A percentile compares a stretch with the other conserved stretches of the same genome.
phyloP scores from a whole-genome alignment of 37 sponge, comb jelly and placozoan genomes.

The Mnemiopsis leidyi region DNA sequence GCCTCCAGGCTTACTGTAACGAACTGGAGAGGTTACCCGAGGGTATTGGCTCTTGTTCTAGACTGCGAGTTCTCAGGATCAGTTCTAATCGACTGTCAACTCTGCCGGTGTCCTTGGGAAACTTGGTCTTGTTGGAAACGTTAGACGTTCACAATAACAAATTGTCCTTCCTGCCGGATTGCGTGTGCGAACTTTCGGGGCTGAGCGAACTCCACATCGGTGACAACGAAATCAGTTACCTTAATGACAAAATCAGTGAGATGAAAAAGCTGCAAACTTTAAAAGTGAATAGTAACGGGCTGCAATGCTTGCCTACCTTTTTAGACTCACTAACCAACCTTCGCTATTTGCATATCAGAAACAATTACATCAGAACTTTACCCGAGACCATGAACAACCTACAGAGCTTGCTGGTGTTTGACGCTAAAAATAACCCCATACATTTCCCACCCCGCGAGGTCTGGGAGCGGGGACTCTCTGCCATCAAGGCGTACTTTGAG shows the following conservation, averaged over 20 bases:
- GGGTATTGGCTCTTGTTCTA: slow-evolving; percentile 16
- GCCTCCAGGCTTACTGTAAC: slow-evolving; percentile 65
- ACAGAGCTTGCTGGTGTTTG: slow-evolving; percentile 34
- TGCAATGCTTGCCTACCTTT: slow-evolving; percentile 47
- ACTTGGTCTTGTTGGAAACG: slow-evolving; percentile 28
- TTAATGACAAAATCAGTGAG: slow-evolving; percentile 24
- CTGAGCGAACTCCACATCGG: slow-evolving; percentile 46
- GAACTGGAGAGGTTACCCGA: slow-evolving; percentile 27
- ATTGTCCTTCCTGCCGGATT: slow-evolving; percentile 26
- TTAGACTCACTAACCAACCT: slow-evolving; percentile 46
- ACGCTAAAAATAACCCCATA: slow-evolving; percentile 61
- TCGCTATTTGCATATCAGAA: slow-evolving; percentile 36
- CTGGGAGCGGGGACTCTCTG: slow-evolving; percentile 55
- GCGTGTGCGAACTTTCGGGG: slow-evolving; percentile 49
- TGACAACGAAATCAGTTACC: slow-evolving; percentile 31
- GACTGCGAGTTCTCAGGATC: slow-evolving; percentile 42
- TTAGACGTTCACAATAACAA: slow-evolving; percentile 62
- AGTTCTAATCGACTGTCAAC: slow-evolving; percentile 12
- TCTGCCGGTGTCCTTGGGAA: not conserved
- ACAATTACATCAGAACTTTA: slow-evolving; percentile 55
- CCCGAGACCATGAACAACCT: slow-evolving; percentile 51
- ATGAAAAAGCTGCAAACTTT: slow-evolving; percentile 52
- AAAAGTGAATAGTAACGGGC: slow-evolving; percentile 38
- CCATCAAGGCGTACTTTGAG: slow-evolving; percentile 54
- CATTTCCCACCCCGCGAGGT: slow-evolving; percentile 62